A percentile compares a stretch with the other conserved stretches of the same genome.
These are phyloP conservation scores for Plutomurus gul DNA, from an alignment of 1,140 invertebrate species.

Conservation along the genomic window DNA sequence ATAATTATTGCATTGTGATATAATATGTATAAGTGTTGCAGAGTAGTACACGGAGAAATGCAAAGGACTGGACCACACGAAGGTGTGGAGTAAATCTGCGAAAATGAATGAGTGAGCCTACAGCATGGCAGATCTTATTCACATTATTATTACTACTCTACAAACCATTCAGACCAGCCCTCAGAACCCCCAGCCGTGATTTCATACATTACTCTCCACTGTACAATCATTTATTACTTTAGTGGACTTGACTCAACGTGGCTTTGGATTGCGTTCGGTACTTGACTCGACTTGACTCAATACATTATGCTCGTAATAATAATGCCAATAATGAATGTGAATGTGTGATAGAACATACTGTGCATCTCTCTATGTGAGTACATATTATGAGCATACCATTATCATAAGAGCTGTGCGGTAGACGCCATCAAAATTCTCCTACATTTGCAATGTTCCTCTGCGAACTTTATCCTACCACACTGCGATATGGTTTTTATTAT, in stretches of 20 bases:
- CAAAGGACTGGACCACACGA: constrained; percentile 16
- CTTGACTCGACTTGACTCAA: neutral
- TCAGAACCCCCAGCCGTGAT: constrained; percentile 31
- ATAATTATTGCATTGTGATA: constrained; percentile 21
- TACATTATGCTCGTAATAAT: no score
- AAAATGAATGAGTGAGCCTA: constrained; percentile 26
- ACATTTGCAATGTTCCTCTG: no score
- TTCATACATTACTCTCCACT: constrained; percentile 35
- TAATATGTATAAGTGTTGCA: neutral
- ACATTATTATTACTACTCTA: constrained; percentile 20
- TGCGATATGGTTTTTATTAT: no score
- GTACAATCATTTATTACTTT: constrained; percentile 22
- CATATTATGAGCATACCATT: no score
- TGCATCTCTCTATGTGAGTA: no score
- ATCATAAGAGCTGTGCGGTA: no score
- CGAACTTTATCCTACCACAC: no score
- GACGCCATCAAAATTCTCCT: no score
- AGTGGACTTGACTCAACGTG: no score
- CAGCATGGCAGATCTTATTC: neutral
- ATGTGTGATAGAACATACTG: no score
- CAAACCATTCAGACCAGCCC: constrained; percentile 12
- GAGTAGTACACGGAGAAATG: neutral
- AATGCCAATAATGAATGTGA: no score
- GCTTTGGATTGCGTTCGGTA: no score
- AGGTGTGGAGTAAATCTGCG: constrained; percentile 25